Percentiles rank a stretch among this genome's conserved stretches.
These are phyloP conservation scores for Harpegnathos saltator DNA, from an alignment of 1,140 invertebrate species.

Conservation along the genomic window DNA sequence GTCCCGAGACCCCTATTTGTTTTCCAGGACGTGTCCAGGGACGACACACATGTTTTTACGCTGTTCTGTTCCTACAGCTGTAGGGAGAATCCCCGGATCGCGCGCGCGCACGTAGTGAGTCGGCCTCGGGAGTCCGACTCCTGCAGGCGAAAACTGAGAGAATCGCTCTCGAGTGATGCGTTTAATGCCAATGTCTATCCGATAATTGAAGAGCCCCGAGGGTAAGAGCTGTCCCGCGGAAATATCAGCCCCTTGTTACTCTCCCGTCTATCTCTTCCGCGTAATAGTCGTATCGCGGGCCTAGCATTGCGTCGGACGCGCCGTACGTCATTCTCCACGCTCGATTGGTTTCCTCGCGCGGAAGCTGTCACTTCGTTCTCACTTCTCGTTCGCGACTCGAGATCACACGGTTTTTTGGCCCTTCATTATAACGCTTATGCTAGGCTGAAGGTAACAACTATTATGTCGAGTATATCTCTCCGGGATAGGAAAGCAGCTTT, in stretches of 20 bases:
- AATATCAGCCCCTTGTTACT: slow-evolving; percentile 27
- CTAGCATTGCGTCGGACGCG: slow-evolving; percentile 14
- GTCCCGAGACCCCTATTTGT: slow-evolving; percentile 61
- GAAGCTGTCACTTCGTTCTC: neutral
- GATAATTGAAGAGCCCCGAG: slow-evolving; percentile 39
- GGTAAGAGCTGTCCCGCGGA: slow-evolving; percentile 22
- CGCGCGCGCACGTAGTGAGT: too few relatives aligned
- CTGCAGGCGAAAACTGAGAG: slow-evolving; percentile 1
- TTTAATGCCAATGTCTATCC: slow-evolving; percentile 23
- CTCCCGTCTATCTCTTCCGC: neutral
- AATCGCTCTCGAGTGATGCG: slow-evolving; percentile 29
- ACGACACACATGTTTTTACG: slow-evolving; percentile 65
- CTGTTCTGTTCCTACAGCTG: slow-evolving; percentile 24
- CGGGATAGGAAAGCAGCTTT: too few relatives aligned
- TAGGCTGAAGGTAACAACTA: too few relatives aligned
- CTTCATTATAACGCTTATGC: slow-evolving; percentile 9
- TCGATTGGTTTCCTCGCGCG: slow-evolving; percentile 33
- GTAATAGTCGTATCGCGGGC: neutral
- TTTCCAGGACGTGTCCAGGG: slow-evolving; percentile 43
- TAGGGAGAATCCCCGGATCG: slow-evolving; percentile 23
- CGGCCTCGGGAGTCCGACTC: neutral
- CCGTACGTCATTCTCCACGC: slow-evolving; percentile 50
- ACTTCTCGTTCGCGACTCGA: too few relatives aligned
- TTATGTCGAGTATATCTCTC: too few relatives aligned
- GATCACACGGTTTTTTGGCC: too few relatives aligned